Evolutionary conservation across 1,140 invertebrate species (phyloP), one percentile per base, ranked within the genome.

Genomic region (Mamestra configurata): DNA sequence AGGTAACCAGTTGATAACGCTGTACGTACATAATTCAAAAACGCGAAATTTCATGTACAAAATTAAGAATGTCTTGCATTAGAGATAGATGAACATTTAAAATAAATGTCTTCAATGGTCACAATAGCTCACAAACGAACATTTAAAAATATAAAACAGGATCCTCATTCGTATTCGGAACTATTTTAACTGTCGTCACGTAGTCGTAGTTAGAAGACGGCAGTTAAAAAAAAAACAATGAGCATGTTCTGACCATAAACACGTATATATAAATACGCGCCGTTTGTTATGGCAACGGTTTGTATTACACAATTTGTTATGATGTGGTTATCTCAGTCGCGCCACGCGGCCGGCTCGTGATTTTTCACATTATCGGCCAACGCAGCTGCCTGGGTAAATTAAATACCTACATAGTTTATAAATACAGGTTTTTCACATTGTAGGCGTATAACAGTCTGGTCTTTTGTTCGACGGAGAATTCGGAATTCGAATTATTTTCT

Each of bases 241-340:
- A 11, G 35, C 35, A 20, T 4, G 59, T 24, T 13, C 1, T 35
- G 35, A 64, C 27, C 18, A 40, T 40, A 64, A 37, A 64, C n/a
- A 37, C 18, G 31, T 13, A 35, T 53, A 53, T 15, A 13, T 27
- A 53, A 22, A 3, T 43, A 53, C 49, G 70, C 18, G 46, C n/a
- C 7, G 24, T 72, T 35, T 53, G 49, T 72, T 27, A 43, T 61
- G 15, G 73, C 22, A 76, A 76, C 43, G 57, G 55, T 76, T 43
- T 49, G 43, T 24, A 49, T 76, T 64, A 76, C 57, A 79, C 35
- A 79, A 59, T 71, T 79, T 53, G 51, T 37, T 71, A 20, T 71
- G 77, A 20, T 71, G 77, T n/a, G 77, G 77, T 79, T 79, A 71
- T 79, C 64, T 49, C 37, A 20, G 77, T 59, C 27, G 18, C 15